Evolutionary conservation across 64 coral and sea anemone species (phyloP), one percentile per base, ranked within the genome.

Genomic region (Trachythela sp.): DNA sequence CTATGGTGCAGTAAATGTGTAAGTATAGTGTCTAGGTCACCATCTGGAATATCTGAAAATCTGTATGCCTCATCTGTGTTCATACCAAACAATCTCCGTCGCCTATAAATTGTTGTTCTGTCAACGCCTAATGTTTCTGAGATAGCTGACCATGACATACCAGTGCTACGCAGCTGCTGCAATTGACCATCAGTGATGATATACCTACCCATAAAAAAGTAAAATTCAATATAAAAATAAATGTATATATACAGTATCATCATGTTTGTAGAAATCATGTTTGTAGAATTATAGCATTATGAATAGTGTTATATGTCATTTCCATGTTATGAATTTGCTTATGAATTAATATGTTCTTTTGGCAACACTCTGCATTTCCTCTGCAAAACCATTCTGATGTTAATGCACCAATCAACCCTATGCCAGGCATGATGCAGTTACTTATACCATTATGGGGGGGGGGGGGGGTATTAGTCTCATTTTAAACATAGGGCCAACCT

Each of bases 1-100:
- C 75, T 80, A 15, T 34, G 30, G 35, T 38, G 75, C 34, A 80
- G 75, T 39, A 80, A 34, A 34, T 30, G 33, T 17, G 33, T 34
- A 17, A 80, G 26, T 13, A 80, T 14, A 35, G 75, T 80, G 30
- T 80, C 75, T 35, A 80, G 75, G 31, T 80, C 75, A 34, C 15
- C 37, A 80, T 80, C 75, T 36, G 10, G 37, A 29, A 80, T 80
- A 9, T 80, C 75, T 80, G 75, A 80, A 80, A 80, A 80, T 39
- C 75, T 80, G 75, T 80, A 80, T 39, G 37, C 75, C 26, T 80
- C 75, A 37, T 80, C 75, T 80, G 75, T 80, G 75, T 39, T 80
- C 32, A 80, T 80, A 7, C 75, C 75, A 80, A 80, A 80, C 37
- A 80, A 37, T 80, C 37, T 80, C 30, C 75, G 20, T 80, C 75